phyloP scores from a whole-genome alignment of 1,140 invertebrate species.

The Calosoma granatense region DNA sequence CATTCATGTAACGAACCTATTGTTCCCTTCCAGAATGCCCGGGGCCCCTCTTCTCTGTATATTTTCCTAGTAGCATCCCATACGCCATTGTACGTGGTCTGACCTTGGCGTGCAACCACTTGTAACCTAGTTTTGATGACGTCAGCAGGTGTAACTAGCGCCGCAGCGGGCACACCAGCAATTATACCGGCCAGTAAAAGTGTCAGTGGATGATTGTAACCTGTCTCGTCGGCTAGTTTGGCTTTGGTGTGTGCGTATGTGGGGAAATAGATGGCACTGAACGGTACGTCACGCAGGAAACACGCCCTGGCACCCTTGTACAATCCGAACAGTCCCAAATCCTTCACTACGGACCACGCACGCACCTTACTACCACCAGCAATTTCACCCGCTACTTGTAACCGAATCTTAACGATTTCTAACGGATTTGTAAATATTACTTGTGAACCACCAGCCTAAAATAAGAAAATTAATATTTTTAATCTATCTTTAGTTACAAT shows the following conservation, averaged over 20 bases:
- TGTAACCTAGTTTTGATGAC: slow-evolving; percentile 95
- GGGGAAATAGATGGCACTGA: slow-evolving; percentile 98
- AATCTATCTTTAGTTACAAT: too few relatives aligned
- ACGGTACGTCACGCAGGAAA: slow-evolving; percentile 88
- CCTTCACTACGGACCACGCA: slow-evolving; percentile 79
- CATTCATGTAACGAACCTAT: slow-evolving; percentile 54
- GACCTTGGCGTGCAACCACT: slow-evolving; percentile 88
- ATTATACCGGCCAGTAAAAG: slow-evolving; percentile 83
- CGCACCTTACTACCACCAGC: slow-evolving; percentile 68
- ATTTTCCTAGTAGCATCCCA: slow-evolving; percentile 91
- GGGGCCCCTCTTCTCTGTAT: slow-evolving; percentile 79
- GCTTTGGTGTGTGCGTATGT: slow-evolving; percentile 89
- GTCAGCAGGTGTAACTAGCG: slow-evolving; percentile 96
- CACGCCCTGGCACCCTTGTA: slow-evolving; percentile 95
- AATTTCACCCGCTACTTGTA: slow-evolving; percentile 99
- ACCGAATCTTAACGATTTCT: slow-evolving; percentile 97
- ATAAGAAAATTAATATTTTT: slow-evolving; percentile 21
- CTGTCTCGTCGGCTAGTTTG: slow-evolving; percentile 74
- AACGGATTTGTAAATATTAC: slow-evolving; percentile 98
- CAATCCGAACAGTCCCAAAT: slow-evolving; percentile 86
- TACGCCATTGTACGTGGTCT: slow-evolving; percentile 92
- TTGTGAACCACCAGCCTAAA: slow-evolving; percentile 80
- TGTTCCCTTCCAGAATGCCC: slow-evolving; percentile 98
- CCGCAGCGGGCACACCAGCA: slow-evolving; percentile 92
- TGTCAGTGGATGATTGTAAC: slow-evolving; percentile 86